Conservation (phyloP, 1,140 invertebrate genomes). For the Plutomurus gul region DNA sequence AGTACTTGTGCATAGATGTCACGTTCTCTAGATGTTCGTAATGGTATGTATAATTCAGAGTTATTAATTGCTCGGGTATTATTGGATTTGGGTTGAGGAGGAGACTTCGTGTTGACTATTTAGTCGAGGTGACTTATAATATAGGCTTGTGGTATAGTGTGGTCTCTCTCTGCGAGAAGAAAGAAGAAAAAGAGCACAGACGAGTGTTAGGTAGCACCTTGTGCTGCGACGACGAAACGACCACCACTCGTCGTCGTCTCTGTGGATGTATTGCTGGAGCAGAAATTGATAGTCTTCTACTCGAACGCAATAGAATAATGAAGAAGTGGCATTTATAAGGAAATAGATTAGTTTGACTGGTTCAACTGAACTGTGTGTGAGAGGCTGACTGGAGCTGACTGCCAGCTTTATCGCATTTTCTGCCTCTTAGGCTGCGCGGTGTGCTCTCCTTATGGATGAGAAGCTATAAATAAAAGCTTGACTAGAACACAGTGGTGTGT, state of each 20-base stretch:
- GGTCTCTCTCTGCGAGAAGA: no score
- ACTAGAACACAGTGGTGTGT: neutral
- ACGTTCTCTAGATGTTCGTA: no score
- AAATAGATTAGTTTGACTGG: slow-evolving; percentile 25
- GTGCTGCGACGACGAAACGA: no score
- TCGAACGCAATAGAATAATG: slow-evolving; percentile 20
- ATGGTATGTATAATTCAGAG: neutral
- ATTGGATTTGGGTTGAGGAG: slow-evolving; percentile 22
- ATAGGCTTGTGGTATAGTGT: no score
- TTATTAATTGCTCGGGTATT: slow-evolving; percentile 10
- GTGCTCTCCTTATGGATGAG: slow-evolving; percentile 16
- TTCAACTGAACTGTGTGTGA: neutral
- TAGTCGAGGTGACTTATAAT: no score
- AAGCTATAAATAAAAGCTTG: slow-evolving; percentile 20
- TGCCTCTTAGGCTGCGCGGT: slow-evolving; percentile 5
- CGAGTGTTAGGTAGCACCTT: no score
- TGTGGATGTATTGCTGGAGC: no score
- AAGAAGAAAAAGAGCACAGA: no score
- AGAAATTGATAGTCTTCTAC: neutral
- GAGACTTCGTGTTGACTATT: no score
- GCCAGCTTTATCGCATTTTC: slow-evolving; percentile 15
- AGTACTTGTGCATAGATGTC: no score
- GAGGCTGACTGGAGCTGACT: neutral
- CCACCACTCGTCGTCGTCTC: no score
- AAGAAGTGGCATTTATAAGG: slow-evolving; percentile 15